Conservation (phyloP, 2,113 vertebrate genomes). For the zebrafish (Danio rerio) region GRCz12tu NC_133194.1:30561001-30561500, state of each 20-base stretch:
- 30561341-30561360: slow-evolving; percentile 56
- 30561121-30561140: slow-evolving; percentile 91
- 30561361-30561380: slow-evolving; percentile 21
- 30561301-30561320: slow-evolving; percentile 49
- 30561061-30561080: slow-evolving; percentile 64
- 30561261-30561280: slow-evolving; percentile 86
- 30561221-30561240: slow-evolving; percentile 87
- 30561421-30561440: slow-evolving; percentile 25
- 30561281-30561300: slow-evolving; percentile 68
- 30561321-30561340: slow-evolving; percentile 57
- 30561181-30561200: slow-evolving; percentile 82
- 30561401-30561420: slow-evolving; percentile 34
- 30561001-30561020: slow-evolving; percentile 45
- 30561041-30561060: slow-evolving; percentile 71
- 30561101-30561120: slow-evolving; percentile 87
- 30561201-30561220: slow-evolving; percentile 91
- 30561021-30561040: slow-evolving; percentile 63
- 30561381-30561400: slow-evolving; percentile 37
- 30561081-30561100: slow-evolving; percentile 81
- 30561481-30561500: too few species aligned
- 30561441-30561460: too few species aligned
- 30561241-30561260: slow-evolving; percentile 91
- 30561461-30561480: too few species aligned
- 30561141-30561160: slow-evolving; percentile 94
- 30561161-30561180: slow-evolving; percentile 97